These are phyloP conservation scores for Chelonoidis abingdonii DNA, from an alignment of 2,113 vertebrate genomes.

Conservation along the genomic window DNA sequence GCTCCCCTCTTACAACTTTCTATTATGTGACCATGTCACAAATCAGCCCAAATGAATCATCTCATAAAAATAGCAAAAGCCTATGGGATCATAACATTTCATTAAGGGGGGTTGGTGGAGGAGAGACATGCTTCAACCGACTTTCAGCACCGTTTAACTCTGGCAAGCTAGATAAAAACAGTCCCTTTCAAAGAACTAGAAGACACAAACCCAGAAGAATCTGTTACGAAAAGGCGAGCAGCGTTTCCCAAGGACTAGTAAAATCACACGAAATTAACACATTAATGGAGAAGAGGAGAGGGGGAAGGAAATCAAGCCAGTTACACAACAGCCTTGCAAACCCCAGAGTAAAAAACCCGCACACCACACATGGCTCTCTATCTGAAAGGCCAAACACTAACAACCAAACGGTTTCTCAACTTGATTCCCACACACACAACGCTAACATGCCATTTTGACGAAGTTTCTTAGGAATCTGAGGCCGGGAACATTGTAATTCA, in stretches of 20 bases:
- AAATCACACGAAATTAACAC: background rate
- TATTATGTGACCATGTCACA: background rate
- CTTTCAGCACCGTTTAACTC: background rate
- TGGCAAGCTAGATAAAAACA: background rate
- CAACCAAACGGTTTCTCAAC: background rate
- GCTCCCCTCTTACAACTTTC: conserved; percentile 18
- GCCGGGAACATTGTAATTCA: conserved; percentile 52
- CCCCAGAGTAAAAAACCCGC: background rate
- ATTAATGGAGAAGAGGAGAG: background rate
- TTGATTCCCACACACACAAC: background rate
- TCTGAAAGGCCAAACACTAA: background rate
- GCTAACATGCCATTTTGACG: conserved; percentile 26
- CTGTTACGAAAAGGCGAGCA: background rate
- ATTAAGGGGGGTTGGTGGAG: background rate
- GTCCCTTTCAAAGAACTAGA: background rate
- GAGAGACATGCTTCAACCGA: background rate
- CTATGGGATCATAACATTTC: background rate
- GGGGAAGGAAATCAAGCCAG: background rate
- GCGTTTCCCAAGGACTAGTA: background rate
- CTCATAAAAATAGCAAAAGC: background rate
- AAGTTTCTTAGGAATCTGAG: conserved; percentile 62
- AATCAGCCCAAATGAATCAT: background rate
- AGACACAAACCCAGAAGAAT: background rate
- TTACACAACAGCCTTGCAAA: background rate
- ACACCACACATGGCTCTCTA: background rate